Conservation (phyloP, 2,113 vertebrate species). For the Aptenodytes patagonicus region DNA sequence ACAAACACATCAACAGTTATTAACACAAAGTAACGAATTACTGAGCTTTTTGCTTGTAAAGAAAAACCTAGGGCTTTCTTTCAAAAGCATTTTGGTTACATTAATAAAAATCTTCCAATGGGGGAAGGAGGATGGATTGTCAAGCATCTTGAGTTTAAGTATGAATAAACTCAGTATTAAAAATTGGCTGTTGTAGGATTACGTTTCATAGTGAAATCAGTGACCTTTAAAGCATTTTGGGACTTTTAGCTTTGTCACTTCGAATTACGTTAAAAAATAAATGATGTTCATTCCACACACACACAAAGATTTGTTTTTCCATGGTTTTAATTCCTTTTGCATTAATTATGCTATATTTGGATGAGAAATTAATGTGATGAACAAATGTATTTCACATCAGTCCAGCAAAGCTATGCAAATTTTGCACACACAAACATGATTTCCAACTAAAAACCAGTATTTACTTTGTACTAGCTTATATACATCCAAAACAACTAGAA, state of each 20-base stretch:
- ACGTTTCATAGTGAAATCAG: background rate
- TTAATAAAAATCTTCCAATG: background rate
- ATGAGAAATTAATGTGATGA: background rate
- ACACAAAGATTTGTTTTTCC: background rate
- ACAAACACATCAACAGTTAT: background rate
- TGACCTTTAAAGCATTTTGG: background rate
- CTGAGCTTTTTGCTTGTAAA: background rate
- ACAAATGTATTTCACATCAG: conserved; percentile 16
- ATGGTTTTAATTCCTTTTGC: conserved; percentile 34
- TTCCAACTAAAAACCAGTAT: background rate
- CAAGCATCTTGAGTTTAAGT: background rate
- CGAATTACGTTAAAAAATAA: background rate
- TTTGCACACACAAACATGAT: background rate
- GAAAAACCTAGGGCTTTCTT: background rate
- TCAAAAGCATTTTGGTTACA: background rate
- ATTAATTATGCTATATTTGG: conserved; percentile 43
- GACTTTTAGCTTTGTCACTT: background rate
- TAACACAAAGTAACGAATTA: background rate
- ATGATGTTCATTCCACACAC: background rate
- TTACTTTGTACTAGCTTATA: background rate
- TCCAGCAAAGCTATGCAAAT: conserved; percentile 17
- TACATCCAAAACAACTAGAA: background rate
- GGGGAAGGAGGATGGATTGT: background rate
- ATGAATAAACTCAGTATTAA: background rate
- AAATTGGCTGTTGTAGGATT: background rate